Conservation (phyloP, 2,797 vertebrate species). For the Sylvilagus floridanus region DNA sequence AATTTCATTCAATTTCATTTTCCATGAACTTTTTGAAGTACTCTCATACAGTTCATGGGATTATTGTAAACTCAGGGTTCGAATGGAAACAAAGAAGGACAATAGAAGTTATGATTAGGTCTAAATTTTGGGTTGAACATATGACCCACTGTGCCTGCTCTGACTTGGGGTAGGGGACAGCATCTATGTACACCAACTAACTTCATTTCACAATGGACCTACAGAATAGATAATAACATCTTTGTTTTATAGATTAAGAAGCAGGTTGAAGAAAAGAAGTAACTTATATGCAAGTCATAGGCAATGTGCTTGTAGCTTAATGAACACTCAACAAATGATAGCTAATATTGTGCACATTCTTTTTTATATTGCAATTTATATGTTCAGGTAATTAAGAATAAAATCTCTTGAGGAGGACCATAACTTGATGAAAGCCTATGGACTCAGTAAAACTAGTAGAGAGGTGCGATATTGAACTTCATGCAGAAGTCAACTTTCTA, state of each 20-base stretch:
- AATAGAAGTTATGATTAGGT: neutral
- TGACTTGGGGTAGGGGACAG: neutral
- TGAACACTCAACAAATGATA: neutral
- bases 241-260: constrained; percentile 48
- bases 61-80: constrained; percentile 16
- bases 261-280: constrained; percentile 10
- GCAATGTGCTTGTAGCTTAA: neutral
- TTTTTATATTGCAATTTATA: neutral
- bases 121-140: constrained; percentile 18
- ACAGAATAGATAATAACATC: neutral
- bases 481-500: neutral
- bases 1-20: no score
- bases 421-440: neutral
- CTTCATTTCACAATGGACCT: neutral
- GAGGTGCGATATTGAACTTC: neutral
- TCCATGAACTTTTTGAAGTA: no score
- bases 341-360: neutral
- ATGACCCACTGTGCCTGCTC: neutral
- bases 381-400: neutral
- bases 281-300: neutral
- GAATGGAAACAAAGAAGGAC: neutral
- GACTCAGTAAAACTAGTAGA: neutral
- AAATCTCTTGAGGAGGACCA: neutral
- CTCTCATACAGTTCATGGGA: neutral
- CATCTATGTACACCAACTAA: neutral